phyloP scores from a whole-genome alignment of 2,113 vertebrate genomes.

The Leptodactylus fuscus region DNA sequence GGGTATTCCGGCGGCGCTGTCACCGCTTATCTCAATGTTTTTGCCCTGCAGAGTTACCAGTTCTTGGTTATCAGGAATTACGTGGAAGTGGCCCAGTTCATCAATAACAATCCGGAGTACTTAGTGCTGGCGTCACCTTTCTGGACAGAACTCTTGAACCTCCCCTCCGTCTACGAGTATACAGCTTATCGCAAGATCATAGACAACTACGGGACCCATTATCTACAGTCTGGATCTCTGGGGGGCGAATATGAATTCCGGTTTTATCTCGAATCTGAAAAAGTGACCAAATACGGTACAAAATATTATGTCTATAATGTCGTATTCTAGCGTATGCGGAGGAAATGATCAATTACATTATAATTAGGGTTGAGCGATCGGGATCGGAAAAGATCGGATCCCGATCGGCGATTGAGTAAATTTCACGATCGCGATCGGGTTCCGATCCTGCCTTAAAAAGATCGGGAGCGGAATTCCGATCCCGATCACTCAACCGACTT shows the following conservation, averaged over 20 bases:
- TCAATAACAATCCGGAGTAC: constrained; percentile 86
- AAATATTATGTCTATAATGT: neutral
- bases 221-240: constrained; percentile 86
- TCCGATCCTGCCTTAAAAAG: too few species aligned
- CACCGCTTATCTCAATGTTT: too few species aligned
- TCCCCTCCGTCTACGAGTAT: constrained; percentile 86
- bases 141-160: constrained; percentile 84
- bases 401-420: too few species aligned
- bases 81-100: constrained; percentile 93
- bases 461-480: too few species aligned
- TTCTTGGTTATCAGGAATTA: constrained; percentile 86
- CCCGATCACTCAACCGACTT: too few species aligned
- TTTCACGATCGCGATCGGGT: too few species aligned
- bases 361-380: too few species aligned
- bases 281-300: constrained; percentile 75
- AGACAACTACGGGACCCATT: constrained; percentile 88
- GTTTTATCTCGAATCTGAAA: constrained; percentile 79
- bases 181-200: constrained; percentile 79
- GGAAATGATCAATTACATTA: too few species aligned
- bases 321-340: too few species aligned
- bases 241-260: constrained; percentile 87
- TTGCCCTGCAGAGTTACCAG: constrained; percentile 74
- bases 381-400: too few species aligned
- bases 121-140: constrained; percentile 85
- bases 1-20: too few species aligned